These are phyloP conservation scores for Odontocolon sp. DNA, from an alignment of 2,888 invertebrate genomes.

Conservation along the genomic window DNA sequence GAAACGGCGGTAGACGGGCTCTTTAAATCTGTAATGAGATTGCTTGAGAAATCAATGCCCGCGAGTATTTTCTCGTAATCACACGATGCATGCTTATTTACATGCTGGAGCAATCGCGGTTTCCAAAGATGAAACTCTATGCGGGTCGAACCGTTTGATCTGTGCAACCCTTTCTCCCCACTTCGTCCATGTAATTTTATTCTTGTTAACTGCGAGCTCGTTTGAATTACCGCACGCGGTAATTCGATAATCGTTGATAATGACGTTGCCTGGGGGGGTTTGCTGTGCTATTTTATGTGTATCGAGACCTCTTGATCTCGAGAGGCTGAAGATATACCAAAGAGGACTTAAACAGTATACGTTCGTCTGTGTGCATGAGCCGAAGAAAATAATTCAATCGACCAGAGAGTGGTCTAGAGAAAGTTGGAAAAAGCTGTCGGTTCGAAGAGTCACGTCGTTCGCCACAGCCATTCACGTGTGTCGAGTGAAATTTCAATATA, in stretches of 20 bases:
- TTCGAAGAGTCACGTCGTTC: conserved; percentile 49
- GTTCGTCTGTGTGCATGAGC: conserved; percentile 5
- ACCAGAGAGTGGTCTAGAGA: conserved; percentile 45
- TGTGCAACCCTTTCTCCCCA: not conserved
- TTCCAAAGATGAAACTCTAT: conserved; percentile 39
- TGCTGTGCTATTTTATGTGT: conserved; percentile 22
- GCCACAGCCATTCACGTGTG: conserved; percentile 36
- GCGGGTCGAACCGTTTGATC: conserved; percentile 51
- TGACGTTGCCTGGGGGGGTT: conserved; percentile 46
- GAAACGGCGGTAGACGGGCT: not conserved
- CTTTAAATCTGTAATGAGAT: conserved; percentile 34
- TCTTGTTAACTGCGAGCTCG: conserved; percentile 33
- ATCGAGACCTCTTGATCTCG: conserved; percentile 12
- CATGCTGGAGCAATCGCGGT: conserved; percentile 25
- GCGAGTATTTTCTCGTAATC: conserved; percentile 27
- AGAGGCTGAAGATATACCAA: not conserved
- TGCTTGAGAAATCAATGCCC: conserved; percentile 32
- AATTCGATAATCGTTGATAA: conserved; percentile 58
- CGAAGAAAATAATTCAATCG: conserved; percentile 50
- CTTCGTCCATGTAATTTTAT: conserved; percentile 39
- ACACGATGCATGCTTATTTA: conserved; percentile 13
- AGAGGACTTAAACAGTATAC: no score
- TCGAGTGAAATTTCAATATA: conserved; percentile 52
- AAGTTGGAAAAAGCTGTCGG: conserved; percentile 55
- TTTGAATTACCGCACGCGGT: conserved; percentile 51